These are phyloP conservation scores for Leptinotarsa defecta DNA, from an alignment of 1,140 invertebrate species.

Conservation along the genomic window DNA sequence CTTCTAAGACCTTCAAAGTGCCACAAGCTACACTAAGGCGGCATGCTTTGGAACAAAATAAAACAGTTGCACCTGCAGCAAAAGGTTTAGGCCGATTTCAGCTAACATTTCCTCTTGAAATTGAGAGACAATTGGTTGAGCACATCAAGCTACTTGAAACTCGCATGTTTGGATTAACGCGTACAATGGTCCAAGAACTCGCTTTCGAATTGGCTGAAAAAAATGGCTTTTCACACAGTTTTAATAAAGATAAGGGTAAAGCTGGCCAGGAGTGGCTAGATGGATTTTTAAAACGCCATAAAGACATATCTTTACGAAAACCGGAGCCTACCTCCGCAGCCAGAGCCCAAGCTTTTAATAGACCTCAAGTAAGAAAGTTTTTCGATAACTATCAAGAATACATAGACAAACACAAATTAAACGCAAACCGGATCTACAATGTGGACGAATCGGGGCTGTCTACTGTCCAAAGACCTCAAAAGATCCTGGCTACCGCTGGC, in stretches of 20 bases:
- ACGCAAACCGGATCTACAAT: conserved; percentile 45
- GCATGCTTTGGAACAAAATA: neutral
- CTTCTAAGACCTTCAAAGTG: neutral
- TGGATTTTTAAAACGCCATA: conserved; percentile 50
- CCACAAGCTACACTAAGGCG: neutral
- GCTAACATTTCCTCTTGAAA: neutral
- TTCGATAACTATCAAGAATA: conserved; percentile 15
- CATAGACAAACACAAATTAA: conserved; percentile 45
- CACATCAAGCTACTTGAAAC: conserved; percentile 5
- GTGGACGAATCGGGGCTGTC: conserved; percentile 47
- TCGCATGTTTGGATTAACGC: conserved; percentile 13
- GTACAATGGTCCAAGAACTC: conserved; percentile 8
- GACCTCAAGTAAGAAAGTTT: conserved; percentile 30
- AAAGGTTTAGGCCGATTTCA: neutral
- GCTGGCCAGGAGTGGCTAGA: conserved; percentile 50
- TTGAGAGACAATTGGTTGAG: neutral
- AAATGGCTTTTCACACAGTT: conserved; percentile 18
- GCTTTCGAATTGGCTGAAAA: conserved; percentile 18
- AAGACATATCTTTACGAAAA: conserved; percentile 49
- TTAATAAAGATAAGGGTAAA: conserved; percentile 25
- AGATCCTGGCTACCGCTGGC: conserved; percentile 49
- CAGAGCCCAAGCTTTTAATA: conserved; percentile 32
- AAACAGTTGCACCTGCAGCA: neutral
- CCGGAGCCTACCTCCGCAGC: conserved; percentile 41
- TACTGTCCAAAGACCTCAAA: conserved; percentile 47